Evolutionary conservation across 2,113 vertebrate genomes (phyloP).

Genomic region (Stictonetta naevosa): DNA sequence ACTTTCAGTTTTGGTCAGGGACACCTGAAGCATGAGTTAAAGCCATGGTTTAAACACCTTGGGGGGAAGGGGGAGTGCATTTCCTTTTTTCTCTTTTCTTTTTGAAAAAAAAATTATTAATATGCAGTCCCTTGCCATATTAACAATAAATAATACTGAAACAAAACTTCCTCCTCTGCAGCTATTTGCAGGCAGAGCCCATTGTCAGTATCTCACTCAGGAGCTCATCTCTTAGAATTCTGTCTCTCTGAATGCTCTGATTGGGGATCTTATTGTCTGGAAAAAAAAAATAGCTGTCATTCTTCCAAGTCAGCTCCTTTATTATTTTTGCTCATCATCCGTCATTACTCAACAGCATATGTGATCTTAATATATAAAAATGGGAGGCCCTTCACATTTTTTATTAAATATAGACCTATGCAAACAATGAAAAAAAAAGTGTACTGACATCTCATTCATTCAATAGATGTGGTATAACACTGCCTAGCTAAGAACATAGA

Average conservation of each 20-base stretch:
- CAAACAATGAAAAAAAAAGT: background rate
- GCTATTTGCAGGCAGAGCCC: background rate
- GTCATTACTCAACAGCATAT: background rate
- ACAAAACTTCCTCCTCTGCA: background rate
- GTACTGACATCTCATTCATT: background rate
- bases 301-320: background rate
- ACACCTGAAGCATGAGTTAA: background rate
- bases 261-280: background rate
- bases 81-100: background rate
- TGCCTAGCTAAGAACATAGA: background rate
- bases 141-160: constrained; percentile 2
- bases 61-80: background rate
- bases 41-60: background rate
- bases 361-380: background rate
- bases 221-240: constrained; percentile 9
- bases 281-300: background rate
- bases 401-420: background rate
- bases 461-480: background rate
- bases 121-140: background rate
- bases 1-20: background rate
- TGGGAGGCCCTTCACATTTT: background rate
- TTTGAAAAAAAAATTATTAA: background rate
- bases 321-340: constrained; percentile 5
- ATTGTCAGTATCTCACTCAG: background rate
- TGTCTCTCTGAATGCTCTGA: background rate